Conservation (phyloP, 2,888 invertebrate genomes). For the Caenorhabditis imperialis region DNA sequence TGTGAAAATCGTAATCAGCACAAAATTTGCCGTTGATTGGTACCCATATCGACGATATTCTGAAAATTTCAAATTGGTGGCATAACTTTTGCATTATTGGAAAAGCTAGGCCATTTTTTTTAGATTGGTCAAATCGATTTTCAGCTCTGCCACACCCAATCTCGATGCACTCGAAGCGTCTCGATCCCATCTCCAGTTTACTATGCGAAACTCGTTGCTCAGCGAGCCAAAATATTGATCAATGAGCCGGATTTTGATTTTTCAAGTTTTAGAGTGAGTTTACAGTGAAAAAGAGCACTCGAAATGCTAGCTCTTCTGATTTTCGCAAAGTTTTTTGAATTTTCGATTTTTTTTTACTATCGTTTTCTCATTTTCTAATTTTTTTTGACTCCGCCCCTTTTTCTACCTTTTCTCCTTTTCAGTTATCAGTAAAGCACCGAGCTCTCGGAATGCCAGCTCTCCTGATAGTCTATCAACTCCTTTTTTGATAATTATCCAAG, state of each 20-base stretch:
- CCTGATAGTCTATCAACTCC: no score
- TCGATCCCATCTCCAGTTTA: constrained; percentile 57
- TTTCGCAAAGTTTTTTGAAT: background rate
- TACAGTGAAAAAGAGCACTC: no score
- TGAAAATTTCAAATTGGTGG: no score
- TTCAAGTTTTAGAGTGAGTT: constrained; percentile 22
- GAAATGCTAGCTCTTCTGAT: background rate
- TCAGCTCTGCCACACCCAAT: constrained; percentile 55
- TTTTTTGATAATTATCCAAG: no score
- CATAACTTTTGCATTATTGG: no score
- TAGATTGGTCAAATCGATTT: no score
- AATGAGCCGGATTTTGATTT: constrained; percentile 34
- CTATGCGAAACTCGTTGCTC: constrained; percentile 49
- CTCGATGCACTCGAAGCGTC: constrained; percentile 53
- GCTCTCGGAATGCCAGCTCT: no score
- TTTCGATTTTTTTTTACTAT: background rate
- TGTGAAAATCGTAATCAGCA: no score
- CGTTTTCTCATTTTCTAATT: background rate
- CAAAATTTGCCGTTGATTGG: no score
- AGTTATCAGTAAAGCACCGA: no score
- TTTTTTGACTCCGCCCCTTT: background rate
- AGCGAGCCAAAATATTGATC: constrained; percentile 51
- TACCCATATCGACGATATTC: no score
- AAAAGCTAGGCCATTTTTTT: no score
- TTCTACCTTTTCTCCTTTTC: background rate